These are phyloP conservation scores for Hydropsyche betteni DNA, from an alignment of 2,888 invertebrate species.

Conservation along the genomic window DNA sequence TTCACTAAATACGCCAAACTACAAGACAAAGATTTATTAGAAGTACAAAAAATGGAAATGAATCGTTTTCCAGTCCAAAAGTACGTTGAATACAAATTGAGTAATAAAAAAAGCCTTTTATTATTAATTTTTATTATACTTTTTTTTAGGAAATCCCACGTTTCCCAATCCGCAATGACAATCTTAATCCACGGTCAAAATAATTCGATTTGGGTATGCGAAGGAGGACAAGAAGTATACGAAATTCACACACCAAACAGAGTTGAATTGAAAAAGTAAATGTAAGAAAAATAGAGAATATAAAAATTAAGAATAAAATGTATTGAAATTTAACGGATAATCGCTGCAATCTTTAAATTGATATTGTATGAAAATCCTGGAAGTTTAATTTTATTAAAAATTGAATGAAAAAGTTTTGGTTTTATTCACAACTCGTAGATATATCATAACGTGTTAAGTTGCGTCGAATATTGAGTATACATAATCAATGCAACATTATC, in stretches of 20 bases:
- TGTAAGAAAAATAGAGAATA: too few species aligned
- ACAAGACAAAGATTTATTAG: constrained; percentile 48
- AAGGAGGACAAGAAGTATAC: constrained; percentile 59
- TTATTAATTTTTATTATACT: neutral
- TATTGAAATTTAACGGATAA: too few species aligned
- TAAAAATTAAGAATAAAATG: too few species aligned
- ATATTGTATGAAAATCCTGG: too few species aligned
- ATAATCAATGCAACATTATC: too few species aligned
- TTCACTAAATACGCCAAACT: constrained; percentile 54
- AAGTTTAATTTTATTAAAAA: too few species aligned
- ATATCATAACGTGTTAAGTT: neutral
- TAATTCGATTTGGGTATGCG: constrained; percentile 66
- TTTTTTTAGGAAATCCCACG: constrained; percentile 52
- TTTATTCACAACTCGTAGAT: too few species aligned
- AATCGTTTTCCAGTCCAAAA: constrained; percentile 56
- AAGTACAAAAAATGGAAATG: constrained; percentile 49
- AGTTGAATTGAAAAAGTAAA: constrained; percentile 40
- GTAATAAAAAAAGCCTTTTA: too few species aligned
- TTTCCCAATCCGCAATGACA: constrained; percentile 57
- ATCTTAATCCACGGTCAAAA: constrained; percentile 59
- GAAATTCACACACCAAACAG: constrained; percentile 53
- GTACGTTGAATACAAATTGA: constrained; percentile 53
- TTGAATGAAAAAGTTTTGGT: too few species aligned
- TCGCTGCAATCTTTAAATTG: too few species aligned
- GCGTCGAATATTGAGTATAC: neutral